Evolutionary conservation across 2,888 invertebrate species (phyloP).

Genomic region (Ypsolopha scabrella): DNA sequence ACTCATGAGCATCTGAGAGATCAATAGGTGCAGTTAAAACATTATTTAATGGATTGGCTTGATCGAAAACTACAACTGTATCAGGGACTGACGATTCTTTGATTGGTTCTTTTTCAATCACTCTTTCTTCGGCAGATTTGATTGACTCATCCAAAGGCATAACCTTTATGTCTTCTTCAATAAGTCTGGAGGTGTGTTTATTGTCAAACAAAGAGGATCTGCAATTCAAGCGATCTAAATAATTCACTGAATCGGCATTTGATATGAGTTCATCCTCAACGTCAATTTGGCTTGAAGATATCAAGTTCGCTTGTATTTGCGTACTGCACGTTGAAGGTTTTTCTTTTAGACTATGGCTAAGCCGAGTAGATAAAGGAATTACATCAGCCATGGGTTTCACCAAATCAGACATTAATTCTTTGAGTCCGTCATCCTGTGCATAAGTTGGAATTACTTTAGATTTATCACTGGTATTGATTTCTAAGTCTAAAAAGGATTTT

Average conservation of each 20-base stretch:
- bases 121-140: not conserved
- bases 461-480: conserved; percentile 22
- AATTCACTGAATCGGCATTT: conserved; percentile 11
- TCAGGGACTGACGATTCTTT: not conserved
- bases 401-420: conserved; percentile 47
- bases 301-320: conserved; percentile 42
- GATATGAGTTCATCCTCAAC: too few species aligned
- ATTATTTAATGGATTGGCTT: conserved; percentile 48
- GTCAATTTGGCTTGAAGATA: conserved; percentile 49
- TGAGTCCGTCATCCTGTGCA: conserved; percentile 39
- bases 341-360: conserved; percentile 11
- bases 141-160: not conserved
- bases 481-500: conserved; percentile 21
- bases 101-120: not conserved
- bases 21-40: conserved; percentile 25
- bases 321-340: conserved; percentile 28
- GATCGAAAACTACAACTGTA: conserved; percentile 38
- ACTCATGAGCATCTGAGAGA: conserved; percentile 25
- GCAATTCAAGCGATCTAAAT: not conserved
- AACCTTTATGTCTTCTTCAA: not conserved
- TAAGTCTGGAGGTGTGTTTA: not conserved
- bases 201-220: not conserved
- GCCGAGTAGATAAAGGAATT: conserved; percentile 22
- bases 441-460: conserved; percentile 43
- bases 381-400: conserved; percentile 43